Percentiles rank a stretch among this genome's conserved stretches.
Conservation (phyloP, 2,888 invertebrate species). For the Celastrina argiolus region DNA sequence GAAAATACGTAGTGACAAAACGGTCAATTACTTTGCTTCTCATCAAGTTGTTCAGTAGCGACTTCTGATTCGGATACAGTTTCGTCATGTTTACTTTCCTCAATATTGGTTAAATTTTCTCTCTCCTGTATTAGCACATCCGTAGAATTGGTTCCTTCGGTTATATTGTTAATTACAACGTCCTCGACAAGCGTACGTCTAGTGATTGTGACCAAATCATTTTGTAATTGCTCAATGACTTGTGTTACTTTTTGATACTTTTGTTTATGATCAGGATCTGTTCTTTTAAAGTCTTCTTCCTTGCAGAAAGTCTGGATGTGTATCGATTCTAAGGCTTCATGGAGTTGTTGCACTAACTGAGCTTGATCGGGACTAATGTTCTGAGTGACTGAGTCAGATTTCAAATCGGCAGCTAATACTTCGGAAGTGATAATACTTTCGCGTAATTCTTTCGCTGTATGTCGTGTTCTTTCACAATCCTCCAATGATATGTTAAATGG, state of each 20-base stretch:
- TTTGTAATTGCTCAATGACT: slow-evolving; percentile 4
- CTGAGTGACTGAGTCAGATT: slow-evolving; percentile 27
- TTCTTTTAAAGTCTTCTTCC: slow-evolving; percentile 44
- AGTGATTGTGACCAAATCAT: not conserved
- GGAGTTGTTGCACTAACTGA: slow-evolving; percentile 46
- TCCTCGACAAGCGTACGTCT: not conserved
- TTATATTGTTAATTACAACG: not conserved
- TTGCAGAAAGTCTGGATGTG: slow-evolving; percentile 49
- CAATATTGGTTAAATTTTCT: not conserved
- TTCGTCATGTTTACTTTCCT: not conserved
- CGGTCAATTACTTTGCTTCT: not conserved
- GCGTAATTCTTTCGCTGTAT: slow-evolving; percentile 51
- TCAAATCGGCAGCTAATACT: slow-evolving; percentile 28
- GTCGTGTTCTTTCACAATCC: slow-evolving; percentile 36
- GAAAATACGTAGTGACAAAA: not conserved
- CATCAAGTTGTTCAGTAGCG: not conserved
- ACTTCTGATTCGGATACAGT: not conserved
- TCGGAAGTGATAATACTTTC: slow-evolving; percentile 41
- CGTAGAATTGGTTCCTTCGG: too few species aligned
- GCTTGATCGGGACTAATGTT: slow-evolving; percentile 38
- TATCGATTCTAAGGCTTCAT: slow-evolving; percentile 46
- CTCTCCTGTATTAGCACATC: not conserved
- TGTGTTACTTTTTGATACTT: not conserved
- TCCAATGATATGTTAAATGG: slow-evolving; percentile 47
- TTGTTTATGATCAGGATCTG: slow-evolving; percentile 28